A percentile compares a stretch with the other conserved stretches of the same genome.
These are phyloP conservation scores for Apodemus sylvaticus DNA, from an alignment of 2,113 vertebrate genomes.

Conservation along the genomic window DNA sequence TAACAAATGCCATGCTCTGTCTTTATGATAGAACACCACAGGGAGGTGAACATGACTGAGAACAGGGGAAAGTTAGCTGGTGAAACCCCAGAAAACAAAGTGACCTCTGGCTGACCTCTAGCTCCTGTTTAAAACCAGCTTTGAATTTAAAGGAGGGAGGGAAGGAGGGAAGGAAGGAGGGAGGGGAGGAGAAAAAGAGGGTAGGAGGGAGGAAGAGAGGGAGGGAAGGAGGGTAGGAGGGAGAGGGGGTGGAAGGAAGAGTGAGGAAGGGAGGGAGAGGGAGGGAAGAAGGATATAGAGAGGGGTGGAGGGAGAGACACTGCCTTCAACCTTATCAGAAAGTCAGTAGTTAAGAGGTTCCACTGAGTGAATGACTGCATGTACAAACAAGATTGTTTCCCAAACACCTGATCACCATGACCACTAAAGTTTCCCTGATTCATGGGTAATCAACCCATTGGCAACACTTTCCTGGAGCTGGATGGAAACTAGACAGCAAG, in stretches of 20 bases:
- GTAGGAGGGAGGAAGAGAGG: no score
- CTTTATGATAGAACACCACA: not conserved
- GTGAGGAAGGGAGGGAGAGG: no score
- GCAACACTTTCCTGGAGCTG: not conserved
- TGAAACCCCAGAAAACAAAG: not conserved
- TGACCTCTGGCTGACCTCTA: not conserved
- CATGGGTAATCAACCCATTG: not conserved
- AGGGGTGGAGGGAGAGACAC: not conserved
- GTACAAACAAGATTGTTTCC: not conserved
- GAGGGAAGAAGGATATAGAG: not conserved
- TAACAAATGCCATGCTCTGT: not conserved
- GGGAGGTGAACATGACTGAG: not conserved
- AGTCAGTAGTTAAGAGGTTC: not conserved
- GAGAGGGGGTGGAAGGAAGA: no score
- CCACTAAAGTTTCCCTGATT: not conserved
- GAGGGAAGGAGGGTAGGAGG: no score
- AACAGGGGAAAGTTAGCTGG: not conserved
- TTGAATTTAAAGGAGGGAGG: not conserved
- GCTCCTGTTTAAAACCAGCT: not conserved
- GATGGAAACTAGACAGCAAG: slow-evolving; percentile 39
- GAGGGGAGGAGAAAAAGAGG: not conserved
- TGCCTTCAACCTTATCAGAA: not conserved
- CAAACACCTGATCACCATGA: not conserved
- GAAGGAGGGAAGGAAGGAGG: no score
- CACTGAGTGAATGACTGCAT: not conserved